Percentiles rank a stretch among this genome's conserved stretches.
These are phyloP conservation scores for Vidua macroura DNA, from an alignment of 2,113 vertebrate species.

Conservation along the genomic window DNA sequence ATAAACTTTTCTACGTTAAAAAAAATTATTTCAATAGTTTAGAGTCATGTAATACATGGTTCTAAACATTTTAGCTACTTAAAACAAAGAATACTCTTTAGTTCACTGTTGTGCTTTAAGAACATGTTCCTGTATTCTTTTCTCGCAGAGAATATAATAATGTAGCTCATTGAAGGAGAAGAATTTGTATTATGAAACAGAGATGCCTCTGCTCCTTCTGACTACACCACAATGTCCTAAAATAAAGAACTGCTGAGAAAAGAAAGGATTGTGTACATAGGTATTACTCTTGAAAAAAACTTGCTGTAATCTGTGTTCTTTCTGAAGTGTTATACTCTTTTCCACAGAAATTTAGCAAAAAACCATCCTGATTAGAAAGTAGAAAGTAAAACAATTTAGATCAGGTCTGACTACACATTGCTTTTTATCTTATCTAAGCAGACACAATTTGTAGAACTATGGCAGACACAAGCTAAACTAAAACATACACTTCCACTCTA, in stretches of 20 bases:
- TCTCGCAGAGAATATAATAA: background rate
- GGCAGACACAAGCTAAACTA: background rate
- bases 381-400: background rate
- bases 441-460: background rate
- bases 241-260: background rate
- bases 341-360: background rate
- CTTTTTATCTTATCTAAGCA: background rate
- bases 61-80: background rate
- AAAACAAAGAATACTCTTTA: background rate
- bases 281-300: background rate
- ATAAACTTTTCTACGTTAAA: background rate
- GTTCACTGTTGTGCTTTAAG: background rate
- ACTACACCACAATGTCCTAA: background rate
- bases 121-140: background rate
- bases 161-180: background rate
- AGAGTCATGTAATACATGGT: background rate
- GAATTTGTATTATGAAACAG: background rate
- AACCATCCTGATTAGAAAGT: accelerated
- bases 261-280: background rate
- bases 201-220: background rate
- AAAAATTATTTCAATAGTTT: background rate
- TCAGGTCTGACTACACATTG: background rate
- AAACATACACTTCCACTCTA: background rate
- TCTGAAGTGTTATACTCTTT: background rate
- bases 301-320: background rate